Conservation (phyloP, 1,140 invertebrate genomes). For the Drosophila pandora region DNA sequence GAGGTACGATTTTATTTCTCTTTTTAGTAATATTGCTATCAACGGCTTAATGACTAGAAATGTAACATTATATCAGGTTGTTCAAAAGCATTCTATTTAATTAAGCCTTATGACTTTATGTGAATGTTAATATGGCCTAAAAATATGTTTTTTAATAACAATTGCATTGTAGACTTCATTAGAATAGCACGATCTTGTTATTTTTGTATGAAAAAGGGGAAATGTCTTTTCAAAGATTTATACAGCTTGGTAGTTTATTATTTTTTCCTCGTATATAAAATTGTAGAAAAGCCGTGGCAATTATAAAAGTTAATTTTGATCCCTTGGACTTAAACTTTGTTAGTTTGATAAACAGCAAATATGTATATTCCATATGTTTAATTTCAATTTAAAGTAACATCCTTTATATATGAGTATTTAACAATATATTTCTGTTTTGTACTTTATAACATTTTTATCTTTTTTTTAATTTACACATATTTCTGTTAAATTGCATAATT, state of each 20-base stretch:
- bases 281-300: constrained; percentile 11
- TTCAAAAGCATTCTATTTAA: constrained; percentile 8
- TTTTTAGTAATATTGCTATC: constrained; percentile 17
- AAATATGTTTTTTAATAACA: not conserved
- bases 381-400: constrained; percentile 7
- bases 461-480: constrained; percentile 1
- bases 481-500: not conserved
- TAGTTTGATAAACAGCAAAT: constrained; percentile 11
- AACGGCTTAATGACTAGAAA: constrained; percentile 2
- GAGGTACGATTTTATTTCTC: constrained; percentile 10
- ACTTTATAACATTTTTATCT: constrained; percentile 5
- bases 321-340: constrained; percentile 32
- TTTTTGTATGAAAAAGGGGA: not conserved
- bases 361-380: constrained; percentile 10
- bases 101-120: not conserved
- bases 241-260: constrained; percentile 8
- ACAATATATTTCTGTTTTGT: not conserved
- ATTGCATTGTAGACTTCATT: constrained; percentile 2
- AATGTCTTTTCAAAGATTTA: constrained; percentile 22
- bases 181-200: not conserved
- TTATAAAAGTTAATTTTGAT: constrained; percentile 41
- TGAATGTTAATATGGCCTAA: not conserved
- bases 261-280: constrained; percentile 17
- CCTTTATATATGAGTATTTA: not conserved
- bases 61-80: constrained; percentile 11